A percentile compares a stretch with the other conserved stretches of the same genome.
Evolutionary conservation across 2,797 vertebrate species (phyloP).

Genomic region (Iguana delicatissima): DNA sequence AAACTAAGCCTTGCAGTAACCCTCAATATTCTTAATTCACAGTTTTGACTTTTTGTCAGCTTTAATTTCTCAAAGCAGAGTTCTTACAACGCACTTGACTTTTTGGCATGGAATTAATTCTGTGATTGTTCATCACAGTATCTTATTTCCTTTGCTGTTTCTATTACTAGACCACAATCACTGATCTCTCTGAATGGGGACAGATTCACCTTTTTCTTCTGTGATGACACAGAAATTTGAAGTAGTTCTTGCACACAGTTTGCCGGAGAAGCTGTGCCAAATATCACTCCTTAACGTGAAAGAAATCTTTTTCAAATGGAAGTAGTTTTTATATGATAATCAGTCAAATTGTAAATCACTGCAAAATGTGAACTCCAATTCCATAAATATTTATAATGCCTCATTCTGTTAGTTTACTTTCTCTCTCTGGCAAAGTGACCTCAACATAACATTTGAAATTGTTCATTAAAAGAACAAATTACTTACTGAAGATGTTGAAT

Average conservation of each 20-base stretch:
- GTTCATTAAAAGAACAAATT: constrained; percentile 48
- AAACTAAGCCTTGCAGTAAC: not conserved
- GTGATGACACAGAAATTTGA: constrained; percentile 56
- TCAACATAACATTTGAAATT: constrained; percentile 46
- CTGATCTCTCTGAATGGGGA: constrained; percentile 51
- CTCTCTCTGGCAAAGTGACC: constrained; percentile 39
- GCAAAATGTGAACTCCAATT: constrained; percentile 58
- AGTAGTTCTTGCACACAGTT: constrained; percentile 37
- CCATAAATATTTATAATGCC: constrained; percentile 57
- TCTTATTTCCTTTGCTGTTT: constrained; percentile 34
- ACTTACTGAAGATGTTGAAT: constrained; percentile 30
- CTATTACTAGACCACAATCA: constrained; percentile 9
- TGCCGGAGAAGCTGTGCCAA: constrained; percentile 42
- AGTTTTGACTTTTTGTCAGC: not conserved
- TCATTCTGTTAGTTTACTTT: constrained; percentile 49
- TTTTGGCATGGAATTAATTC: not conserved
- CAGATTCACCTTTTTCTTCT: constrained; percentile 49
- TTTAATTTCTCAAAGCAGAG: constrained; percentile 24
- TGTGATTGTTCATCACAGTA: constrained; percentile 14
- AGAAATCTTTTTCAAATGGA: constrained; percentile 51
- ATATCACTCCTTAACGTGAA: constrained; percentile 52
- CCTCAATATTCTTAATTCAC: not conserved
- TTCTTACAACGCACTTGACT: constrained; percentile 44
- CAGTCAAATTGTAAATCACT: constrained; percentile 57
- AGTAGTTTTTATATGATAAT: constrained; percentile 61